Conservation (phyloP, 2,113 vertebrate genomes). For the Chauna torquata region DNA sequence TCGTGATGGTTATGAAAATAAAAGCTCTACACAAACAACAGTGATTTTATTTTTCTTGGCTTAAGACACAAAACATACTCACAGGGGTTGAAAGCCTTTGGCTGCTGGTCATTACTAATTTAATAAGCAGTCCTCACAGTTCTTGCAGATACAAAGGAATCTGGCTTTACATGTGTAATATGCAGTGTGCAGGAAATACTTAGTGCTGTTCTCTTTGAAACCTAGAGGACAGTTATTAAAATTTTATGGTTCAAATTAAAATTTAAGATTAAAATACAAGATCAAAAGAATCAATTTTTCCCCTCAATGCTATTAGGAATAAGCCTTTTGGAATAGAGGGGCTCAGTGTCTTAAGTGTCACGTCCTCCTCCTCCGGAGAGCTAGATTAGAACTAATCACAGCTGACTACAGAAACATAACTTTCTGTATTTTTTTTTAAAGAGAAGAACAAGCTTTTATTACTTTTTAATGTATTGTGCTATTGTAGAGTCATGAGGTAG, state of each 20-base stretch:
- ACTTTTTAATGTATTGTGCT: slow-evolving; percentile 65
- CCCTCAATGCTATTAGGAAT: slow-evolving; percentile 70
- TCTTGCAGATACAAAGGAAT: slow-evolving; percentile 72
- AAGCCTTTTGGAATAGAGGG: slow-evolving; percentile 78
- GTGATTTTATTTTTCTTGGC: slow-evolving; percentile 59
- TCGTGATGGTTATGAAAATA: slow-evolving; percentile 52
- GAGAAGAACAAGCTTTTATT: slow-evolving; percentile 55
- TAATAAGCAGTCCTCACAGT: slow-evolving; percentile 74
- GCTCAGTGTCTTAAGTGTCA: slow-evolving; percentile 69
- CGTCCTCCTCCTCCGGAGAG: slow-evolving; percentile 66
- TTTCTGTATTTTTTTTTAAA: slow-evolving; percentile 21
- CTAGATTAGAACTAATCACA: slow-evolving; percentile 71
- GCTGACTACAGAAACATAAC: slow-evolving; percentile 42
- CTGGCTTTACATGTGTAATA: slow-evolving; percentile 79
- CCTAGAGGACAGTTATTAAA: slow-evolving; percentile 80
- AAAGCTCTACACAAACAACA: not conserved
- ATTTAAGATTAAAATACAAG: slow-evolving; percentile 83
- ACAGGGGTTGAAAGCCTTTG: slow-evolving; percentile 55
- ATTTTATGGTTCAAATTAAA: slow-evolving; percentile 83
- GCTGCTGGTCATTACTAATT: slow-evolving; percentile 79
- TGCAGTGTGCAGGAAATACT: slow-evolving; percentile 72
- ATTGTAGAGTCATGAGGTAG: slow-evolving; percentile 14
- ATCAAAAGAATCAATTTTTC: slow-evolving; percentile 76
- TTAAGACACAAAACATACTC: slow-evolving; percentile 29
- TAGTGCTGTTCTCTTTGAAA: slow-evolving; percentile 79